Base-by-base conservation (phyloP, 2,113 vertebrate genomes). In the Amblyornis subalaris region DNA sequence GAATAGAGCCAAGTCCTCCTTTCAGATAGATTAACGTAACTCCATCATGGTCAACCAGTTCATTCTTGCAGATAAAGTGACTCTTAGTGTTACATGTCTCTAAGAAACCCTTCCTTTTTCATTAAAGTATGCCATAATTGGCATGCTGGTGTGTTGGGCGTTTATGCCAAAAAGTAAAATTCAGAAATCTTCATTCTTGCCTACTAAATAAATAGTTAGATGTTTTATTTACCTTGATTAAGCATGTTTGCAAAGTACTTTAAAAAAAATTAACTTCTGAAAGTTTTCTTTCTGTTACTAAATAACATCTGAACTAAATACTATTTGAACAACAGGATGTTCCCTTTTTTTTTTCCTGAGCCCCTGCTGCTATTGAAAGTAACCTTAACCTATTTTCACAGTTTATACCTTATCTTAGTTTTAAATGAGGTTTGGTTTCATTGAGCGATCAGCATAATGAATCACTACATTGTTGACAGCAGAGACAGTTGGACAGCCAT, bases 201-300 rank as follows among this genome's bases (percentile, higher is more conserved):
- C 33, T 85, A 28, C 23, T 72, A 78, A 85, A 79, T 55, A 76
- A 80, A 81, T 83, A 76, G 73, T 50, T 71, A 58, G 22, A 26
- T 61, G 22, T 65, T 95, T 88, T 92, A 65, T 64, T 94, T 92
- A 75, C 67, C 45, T 93, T 70, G 24, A 69, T 57, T 80, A 81
- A 73, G 24, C 21, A 40, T 92, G 35, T 78, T 94, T 87, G 76
- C 62, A 70, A 90, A 57, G 6, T 76, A 38, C 26, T 51, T 57
- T 20, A 42, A 74, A 80, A 76, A 84, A 86, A 64, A 74, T 38
- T 54, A 92, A 73, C 66, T 94, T 31, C 40, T 90, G 38, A 65
- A 95, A 95, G 66, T 92, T 88, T 91, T 91, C 44, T 54, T 71
- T 92, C 90, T 94, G 89, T 96, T 95, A 87, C 88, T 97, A 79